Base-by-base conservation (phyloP, 92 coral and sea anemone species). In the Chrysogorgia sp. region DNA sequence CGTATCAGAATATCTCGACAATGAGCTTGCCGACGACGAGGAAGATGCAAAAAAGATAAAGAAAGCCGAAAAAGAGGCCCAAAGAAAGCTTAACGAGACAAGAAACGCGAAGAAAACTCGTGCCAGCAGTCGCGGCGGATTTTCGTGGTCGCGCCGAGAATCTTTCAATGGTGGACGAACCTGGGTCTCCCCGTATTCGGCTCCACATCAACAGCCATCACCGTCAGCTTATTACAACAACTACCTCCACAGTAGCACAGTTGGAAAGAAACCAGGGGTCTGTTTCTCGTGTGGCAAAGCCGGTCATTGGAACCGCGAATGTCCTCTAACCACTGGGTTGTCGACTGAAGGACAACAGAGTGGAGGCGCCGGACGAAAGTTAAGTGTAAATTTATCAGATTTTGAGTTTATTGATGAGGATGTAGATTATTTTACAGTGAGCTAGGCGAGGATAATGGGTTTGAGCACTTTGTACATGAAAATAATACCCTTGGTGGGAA, bases 1-100 rank as follows among this genome's bases (percentile, higher is more conserved):
- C 3, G 85, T 85, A 4, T 52, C 81, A 25, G 82, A 85, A 13
- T 85, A 79, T n/a, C 48, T 80, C 63, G 86, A 86, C 49, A 86
- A 82, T 23, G 58, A 68, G 23, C 75, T 68, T 22, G 75, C 75
- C 58, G 34, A 79, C 15, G 49, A 71, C 52, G 86, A 86, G 47
- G 79, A 76, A 7, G 83, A 86, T 33, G 75, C 83, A 0, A 86
- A 81, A 40, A 86, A 81, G 75, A 81, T 80, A 24, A 74, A 81
- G 35, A 85, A 80, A 43, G 86, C 86, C 41, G 86, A 86, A 37
- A 66, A 81, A 75, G 89, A 86, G 32, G 86, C 59, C 41, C 83
- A 86, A 40, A 56, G 89, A 34, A 86, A 86, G 70, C 48, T 86
- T 53, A 68, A 34, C 25, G 80, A 81, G 37, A 37, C 81, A 58